These are phyloP conservation scores for Seira musarum DNA, from an alignment of 2,888 invertebrate species.

Conservation along the genomic window DNA sequence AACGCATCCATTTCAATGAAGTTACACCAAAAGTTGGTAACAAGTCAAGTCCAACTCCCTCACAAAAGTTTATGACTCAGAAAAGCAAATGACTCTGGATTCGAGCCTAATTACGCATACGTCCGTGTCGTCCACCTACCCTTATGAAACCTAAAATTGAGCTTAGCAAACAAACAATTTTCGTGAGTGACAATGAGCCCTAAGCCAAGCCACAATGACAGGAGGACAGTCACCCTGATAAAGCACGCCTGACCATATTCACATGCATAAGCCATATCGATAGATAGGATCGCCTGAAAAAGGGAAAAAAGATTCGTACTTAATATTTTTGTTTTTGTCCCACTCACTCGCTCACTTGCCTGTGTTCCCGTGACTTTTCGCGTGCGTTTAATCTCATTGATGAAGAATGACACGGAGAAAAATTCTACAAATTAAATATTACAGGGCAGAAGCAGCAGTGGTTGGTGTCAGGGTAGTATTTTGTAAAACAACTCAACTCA, in stretches of 20 bases:
- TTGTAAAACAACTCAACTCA: conserved; percentile 37
- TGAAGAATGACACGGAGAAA: conserved; percentile 7
- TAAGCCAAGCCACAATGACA: conserved; percentile 5
- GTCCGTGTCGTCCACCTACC: background rate
- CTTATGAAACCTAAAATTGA: background rate
- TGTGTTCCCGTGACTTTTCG: background rate
- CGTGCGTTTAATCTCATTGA: background rate
- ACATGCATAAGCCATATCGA: background rate
- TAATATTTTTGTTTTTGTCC: too few species aligned
- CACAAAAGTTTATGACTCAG: too few species aligned
- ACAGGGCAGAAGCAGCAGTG: conserved; percentile 23
- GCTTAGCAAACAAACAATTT: background rate
- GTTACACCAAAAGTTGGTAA: too few species aligned
- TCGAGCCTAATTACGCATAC: too few species aligned
- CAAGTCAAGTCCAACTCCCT: too few species aligned
- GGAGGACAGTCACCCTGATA: conserved; percentile 22
- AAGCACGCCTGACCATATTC: conserved; percentile 32
- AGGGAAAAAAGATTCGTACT: too few species aligned
- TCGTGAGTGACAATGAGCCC: conserved; percentile 4
- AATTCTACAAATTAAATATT: background rate
- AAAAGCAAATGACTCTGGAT: too few species aligned
- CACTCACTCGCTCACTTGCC: background rate
- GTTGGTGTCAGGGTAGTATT: conserved; percentile 48
- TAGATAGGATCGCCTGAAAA: background rate
- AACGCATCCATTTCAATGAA: too few species aligned